Conservation (phyloP, 1,140 invertebrate genomes). For the Nymphalis io region DNA sequence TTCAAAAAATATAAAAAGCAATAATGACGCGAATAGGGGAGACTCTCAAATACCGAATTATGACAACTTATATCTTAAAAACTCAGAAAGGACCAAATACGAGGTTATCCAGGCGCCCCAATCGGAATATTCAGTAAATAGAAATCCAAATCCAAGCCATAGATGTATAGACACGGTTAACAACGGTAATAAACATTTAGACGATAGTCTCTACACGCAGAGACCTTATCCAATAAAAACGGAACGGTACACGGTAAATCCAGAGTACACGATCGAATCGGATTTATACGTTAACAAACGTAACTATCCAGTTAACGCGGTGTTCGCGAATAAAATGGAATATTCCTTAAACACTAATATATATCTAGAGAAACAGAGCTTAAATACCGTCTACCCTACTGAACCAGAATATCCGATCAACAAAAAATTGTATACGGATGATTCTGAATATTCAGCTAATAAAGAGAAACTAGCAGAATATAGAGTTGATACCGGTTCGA, state of each 20-base stretch:
- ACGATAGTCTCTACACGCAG: neutral
- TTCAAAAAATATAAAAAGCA: neutral
- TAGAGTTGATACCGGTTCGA: conserved; percentile 7
- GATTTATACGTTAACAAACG: conserved; percentile 10
- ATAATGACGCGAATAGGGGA: no score
- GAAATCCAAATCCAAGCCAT: neutral
- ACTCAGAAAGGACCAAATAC: neutral
- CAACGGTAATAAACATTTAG: neutral
- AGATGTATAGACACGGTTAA: neutral
- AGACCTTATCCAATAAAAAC: neutral
- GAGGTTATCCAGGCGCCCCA: neutral
- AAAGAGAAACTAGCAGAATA: conserved; percentile 14
- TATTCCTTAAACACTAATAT: neutral
- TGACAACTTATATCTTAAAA: neutral
- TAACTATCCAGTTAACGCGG: neutral
- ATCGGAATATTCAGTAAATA: neutral
- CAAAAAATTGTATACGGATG: conserved; percentile 29
- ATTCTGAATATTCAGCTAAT: conserved; percentile 20
- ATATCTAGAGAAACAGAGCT: neutral
- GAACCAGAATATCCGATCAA: conserved; percentile 13
- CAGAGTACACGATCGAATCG: neutral
- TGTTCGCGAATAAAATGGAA: neutral
- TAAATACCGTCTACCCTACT: neutral
- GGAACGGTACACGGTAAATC: neutral
- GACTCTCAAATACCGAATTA: neutral